phyloP scores from a whole-genome alignment of 30 jellyfish, hydroid and myxozoan genomes.

The Hydra vulgaris region DNA sequence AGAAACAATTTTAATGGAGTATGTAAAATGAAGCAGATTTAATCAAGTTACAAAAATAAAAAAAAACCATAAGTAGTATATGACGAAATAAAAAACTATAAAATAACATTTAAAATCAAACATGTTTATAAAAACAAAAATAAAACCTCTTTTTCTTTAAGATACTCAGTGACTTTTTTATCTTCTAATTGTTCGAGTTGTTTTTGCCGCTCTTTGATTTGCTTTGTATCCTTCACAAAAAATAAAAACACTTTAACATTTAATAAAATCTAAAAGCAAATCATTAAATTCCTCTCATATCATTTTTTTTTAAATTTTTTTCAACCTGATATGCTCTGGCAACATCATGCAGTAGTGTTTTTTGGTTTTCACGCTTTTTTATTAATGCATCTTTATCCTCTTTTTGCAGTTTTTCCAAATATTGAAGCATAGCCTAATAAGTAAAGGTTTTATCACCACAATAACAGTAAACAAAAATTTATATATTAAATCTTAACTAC shows the following conservation, averaged over 20 bases:
- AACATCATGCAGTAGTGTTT: constrained; percentile 67
- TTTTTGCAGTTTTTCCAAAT: constrained; percentile 68
- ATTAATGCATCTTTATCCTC: constrained; percentile 79
- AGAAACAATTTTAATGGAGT: too few relatives aligned
- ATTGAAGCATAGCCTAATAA: constrained; percentile 89
- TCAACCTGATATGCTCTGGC: constrained; percentile 83
- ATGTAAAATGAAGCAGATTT: too few relatives aligned
- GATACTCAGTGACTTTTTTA: constrained; percentile 76
- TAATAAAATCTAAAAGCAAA: background rate
- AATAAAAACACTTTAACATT: background rate
- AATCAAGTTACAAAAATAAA: too few relatives aligned
- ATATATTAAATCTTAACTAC: background rate
- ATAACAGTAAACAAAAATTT: background rate
- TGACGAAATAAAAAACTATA: too few relatives aligned
- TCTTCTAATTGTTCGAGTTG: constrained; percentile 80
- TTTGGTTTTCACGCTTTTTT: constrained; percentile 77
- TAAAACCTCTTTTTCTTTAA: constrained; percentile 81
- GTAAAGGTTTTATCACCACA: background rate
- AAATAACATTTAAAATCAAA: too few relatives aligned
- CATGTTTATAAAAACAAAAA: background rate
- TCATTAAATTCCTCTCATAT: background rate
- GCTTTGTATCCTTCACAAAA: constrained; percentile 66
- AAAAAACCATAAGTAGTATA: too few relatives aligned
- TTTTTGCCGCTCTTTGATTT: constrained; percentile 30
- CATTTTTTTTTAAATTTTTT: background rate